These are phyloP conservation scores for Eupelmus urozonus DNA, from an alignment of 2,888 invertebrate species.

Conservation along the genomic window DNA sequence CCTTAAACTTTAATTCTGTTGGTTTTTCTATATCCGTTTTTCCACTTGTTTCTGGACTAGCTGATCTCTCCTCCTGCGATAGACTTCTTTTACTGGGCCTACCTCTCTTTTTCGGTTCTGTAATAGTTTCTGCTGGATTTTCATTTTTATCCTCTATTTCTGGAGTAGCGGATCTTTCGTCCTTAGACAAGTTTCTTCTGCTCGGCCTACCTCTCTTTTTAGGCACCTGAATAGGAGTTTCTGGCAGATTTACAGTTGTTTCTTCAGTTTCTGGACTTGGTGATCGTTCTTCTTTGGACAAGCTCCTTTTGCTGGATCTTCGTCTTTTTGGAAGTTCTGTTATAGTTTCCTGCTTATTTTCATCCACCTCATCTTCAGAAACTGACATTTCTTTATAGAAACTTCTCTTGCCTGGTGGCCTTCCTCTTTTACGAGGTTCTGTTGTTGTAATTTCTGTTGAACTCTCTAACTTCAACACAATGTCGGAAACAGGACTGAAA, in stretches of 20 bases:
- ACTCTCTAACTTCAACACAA: constrained; percentile 43
- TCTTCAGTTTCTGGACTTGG: constrained; percentile 11
- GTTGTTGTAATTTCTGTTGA: constrained; percentile 13
- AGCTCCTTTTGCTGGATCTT: constrained; percentile 28
- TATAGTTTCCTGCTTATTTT: background rate
- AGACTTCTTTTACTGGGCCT: constrained; percentile 22
- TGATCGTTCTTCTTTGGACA: constrained; percentile 26
- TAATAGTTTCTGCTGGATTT: background rate
- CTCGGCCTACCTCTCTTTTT: constrained; percentile 45
- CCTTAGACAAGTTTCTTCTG: constrained; percentile 21
- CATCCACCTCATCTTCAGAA: constrained; percentile 5
- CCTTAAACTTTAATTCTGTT: constrained; percentile 12
- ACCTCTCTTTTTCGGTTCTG: constrained; percentile 59
- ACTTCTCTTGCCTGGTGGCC: constrained; percentile 36
- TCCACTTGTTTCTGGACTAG: constrained; percentile 1
- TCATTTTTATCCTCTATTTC: constrained; percentile 20
- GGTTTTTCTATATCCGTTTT: constrained; percentile 16
- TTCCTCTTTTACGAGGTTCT: constrained; percentile 46
- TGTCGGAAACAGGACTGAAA: constrained; percentile 35
- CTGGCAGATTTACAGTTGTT: constrained; percentile 4
- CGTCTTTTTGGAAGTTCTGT: constrained; percentile 37
- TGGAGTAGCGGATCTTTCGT: constrained; percentile 17
- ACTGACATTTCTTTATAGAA: constrained; percentile 5
- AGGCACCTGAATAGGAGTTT: constrained; percentile 1
- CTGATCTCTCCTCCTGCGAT: constrained; percentile 15